Evolutionary conservation across 2,888 invertebrate genomes (phyloP).

Genomic region (Dynastes maya): DNA sequence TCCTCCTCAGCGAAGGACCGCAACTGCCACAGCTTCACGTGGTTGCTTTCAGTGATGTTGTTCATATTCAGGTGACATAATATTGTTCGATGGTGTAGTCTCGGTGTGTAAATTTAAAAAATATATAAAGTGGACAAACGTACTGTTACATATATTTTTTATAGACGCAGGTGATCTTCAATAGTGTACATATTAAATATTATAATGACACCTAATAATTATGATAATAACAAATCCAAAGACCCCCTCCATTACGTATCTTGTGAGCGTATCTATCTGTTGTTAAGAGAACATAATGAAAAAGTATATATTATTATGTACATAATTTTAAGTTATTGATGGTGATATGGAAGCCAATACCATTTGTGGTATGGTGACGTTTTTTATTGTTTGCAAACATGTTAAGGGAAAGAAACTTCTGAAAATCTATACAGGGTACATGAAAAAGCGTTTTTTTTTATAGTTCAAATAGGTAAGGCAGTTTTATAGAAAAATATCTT

Average conservation of each 20-base stretch:
- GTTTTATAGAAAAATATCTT: too few relatives aligned
- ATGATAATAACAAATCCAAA: slow-evolving; percentile 8
- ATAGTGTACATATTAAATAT: slow-evolving; percentile 29
- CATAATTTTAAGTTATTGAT: neutral
- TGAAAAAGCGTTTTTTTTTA: neutral
- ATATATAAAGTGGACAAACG: neutral
- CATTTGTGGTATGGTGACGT: neutral
- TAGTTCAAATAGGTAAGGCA: too few relatives aligned
- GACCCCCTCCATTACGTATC: slow-evolving; percentile 7
- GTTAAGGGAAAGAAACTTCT: too few relatives aligned
- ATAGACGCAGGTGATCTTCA: slow-evolving; percentile 41
- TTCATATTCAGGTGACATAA: slow-evolving; percentile 63
- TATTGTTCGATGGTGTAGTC: slow-evolving; percentile 37
- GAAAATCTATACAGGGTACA: slow-evolving; percentile 3
- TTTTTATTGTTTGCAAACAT: too few relatives aligned
- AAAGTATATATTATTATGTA: too few relatives aligned
- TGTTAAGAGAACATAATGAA: neutral
- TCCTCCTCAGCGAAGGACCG: slow-evolving; percentile 58
- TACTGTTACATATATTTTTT: slow-evolving; percentile 41
- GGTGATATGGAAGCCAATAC: too few relatives aligned
- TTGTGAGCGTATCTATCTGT: slow-evolving; percentile 9
- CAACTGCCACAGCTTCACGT: slow-evolving; percentile 53
- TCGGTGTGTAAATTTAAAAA: slow-evolving; percentile 29
- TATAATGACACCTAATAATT: slow-evolving; percentile 2
- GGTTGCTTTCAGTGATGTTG: slow-evolving; percentile 58